Conservation (phyloP, 2,888 invertebrate species). For the Drosophila antonietae region DNA sequence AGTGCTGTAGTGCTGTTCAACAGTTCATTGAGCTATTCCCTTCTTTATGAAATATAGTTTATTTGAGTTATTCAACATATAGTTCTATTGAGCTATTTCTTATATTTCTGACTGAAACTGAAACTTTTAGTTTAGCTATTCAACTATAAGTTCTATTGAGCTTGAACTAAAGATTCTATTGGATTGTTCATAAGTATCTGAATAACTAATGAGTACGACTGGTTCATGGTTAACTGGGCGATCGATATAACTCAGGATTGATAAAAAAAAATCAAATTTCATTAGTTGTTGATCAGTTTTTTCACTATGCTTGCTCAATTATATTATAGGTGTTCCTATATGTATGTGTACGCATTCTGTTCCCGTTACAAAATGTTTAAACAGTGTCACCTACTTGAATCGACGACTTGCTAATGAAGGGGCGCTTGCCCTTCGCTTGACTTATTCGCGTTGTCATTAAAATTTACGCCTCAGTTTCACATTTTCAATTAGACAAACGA, state of each 20-base stretch:
- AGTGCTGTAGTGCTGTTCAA: neutral
- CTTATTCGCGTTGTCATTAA: constrained; percentile 10
- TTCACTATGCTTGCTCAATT: too few relatives aligned
- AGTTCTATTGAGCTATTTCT: neutral
- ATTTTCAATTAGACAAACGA: constrained; percentile 12
- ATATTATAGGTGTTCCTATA: neutral
- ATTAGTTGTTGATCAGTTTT: neutral
- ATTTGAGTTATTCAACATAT: too few relatives aligned
- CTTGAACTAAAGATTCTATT: neutral
- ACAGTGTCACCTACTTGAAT: constrained; percentile 27
- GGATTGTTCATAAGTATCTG: neutral
- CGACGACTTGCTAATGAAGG: constrained; percentile 51
- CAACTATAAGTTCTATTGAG: neutral
- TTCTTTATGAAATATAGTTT: neutral
- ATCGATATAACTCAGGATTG: too few relatives aligned
- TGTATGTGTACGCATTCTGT: neutral
- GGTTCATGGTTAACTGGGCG: neutral
- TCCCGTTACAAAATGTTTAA: constrained; percentile 4
- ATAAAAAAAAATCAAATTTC: neutral
- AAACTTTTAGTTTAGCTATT: too few relatives aligned
- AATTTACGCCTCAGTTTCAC: constrained; percentile 2
- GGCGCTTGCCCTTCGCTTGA: constrained; percentile 35
- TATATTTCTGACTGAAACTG: neutral
- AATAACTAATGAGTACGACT: neutral
- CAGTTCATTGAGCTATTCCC: neutral